Conservation (phyloP, 92 coral and sea anemone genomes). For the Heliopora coerulea region DNA sequence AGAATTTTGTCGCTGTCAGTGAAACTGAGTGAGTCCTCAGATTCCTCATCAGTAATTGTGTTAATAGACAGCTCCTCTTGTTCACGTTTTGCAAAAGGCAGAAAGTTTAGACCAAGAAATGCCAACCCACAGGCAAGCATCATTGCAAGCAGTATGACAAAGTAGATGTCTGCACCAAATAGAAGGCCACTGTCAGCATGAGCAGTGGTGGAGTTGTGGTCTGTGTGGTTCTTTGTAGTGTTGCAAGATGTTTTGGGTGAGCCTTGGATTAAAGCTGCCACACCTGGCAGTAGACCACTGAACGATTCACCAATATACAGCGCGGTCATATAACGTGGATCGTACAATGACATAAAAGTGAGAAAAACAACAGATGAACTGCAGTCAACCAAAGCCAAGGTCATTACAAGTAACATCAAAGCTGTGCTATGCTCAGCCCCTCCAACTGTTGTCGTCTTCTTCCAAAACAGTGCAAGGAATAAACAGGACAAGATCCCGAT, state of each 20-base stretch:
- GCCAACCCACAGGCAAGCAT: slow-evolving; percentile 75
- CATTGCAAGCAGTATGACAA: slow-evolving; percentile 72
- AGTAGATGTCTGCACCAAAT: slow-evolving; percentile 74
- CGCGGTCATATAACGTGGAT: slow-evolving; percentile 74
- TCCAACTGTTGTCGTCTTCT: slow-evolving; percentile 57
- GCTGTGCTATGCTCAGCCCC: slow-evolving; percentile 77
- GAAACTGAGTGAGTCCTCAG: slow-evolving; percentile 4
- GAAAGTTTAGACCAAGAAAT: slow-evolving; percentile 71
- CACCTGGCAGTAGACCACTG: slow-evolving; percentile 84
- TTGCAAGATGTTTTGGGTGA: slow-evolving; percentile 30
- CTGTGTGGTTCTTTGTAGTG: neutral
- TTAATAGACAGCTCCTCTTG: slow-evolving; percentile 27
- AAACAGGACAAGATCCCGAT: slow-evolving; percentile 75
- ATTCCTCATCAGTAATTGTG: slow-evolving; percentile 8
- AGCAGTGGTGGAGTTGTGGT: slow-evolving; percentile 4
- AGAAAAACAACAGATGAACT: slow-evolving; percentile 91
- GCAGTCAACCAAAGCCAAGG: slow-evolving; percentile 82
- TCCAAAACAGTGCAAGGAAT: slow-evolving; percentile 75
- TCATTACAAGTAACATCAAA: slow-evolving; percentile 69
- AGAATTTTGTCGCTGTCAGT: slow-evolving; percentile 46
- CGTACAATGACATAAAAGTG: slow-evolving; percentile 81
- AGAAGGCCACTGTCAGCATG: slow-evolving; percentile 37
- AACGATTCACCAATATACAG: slow-evolving; percentile 87
- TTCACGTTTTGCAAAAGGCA: slow-evolving; percentile 73
- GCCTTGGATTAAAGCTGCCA: slow-evolving; percentile 92